Percentiles rank a stretch among this genome's conserved stretches.
These are phyloP conservation scores for Numenius phaeopus DNA, from an alignment of 2,797 vertebrate species.

Conservation along the genomic window DNA sequence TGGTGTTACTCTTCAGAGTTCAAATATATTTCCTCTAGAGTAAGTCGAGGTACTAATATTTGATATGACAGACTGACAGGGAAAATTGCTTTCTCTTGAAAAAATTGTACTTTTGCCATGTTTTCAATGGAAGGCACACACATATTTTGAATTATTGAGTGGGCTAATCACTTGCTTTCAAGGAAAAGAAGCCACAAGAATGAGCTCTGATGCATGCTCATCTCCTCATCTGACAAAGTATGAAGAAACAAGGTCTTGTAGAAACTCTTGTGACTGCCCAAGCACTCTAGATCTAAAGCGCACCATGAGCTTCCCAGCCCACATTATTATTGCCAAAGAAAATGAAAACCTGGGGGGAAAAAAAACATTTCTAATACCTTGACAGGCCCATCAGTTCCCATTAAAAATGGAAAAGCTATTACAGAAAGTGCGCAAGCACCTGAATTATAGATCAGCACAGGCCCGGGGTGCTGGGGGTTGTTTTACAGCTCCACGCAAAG, in stretches of 20 bases:
- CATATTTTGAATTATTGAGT: not conserved
- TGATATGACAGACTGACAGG: not conserved
- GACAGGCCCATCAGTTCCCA: constrained; percentile 5
- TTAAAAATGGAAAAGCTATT: constrained; percentile 37
- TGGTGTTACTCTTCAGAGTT: not conserved
- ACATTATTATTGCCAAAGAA: not conserved
- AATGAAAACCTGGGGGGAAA: not conserved
- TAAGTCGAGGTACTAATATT: not conserved
- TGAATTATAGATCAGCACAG: not conserved
- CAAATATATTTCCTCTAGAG: not conserved
- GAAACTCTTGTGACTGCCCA: not conserved
- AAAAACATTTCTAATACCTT: not conserved
- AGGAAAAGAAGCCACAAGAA: not conserved
- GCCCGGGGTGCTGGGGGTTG: rapidly evolving
- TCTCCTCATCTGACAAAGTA: not conserved
- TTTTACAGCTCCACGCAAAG: not conserved
- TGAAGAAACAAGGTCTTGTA: not conserved
- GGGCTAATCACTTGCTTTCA: not conserved
- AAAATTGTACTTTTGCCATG: not conserved
- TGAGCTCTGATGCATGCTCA: not conserved
- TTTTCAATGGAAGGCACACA: constrained; percentile 5
- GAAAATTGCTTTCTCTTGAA: not conserved
- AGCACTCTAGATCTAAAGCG: not conserved
- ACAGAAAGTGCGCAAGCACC: not conserved
- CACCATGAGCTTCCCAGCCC: not conserved